These are phyloP conservation scores for Neostethus bicornis DNA, from an alignment of 2,797 vertebrate genomes.

Conservation along the genomic window DNA sequence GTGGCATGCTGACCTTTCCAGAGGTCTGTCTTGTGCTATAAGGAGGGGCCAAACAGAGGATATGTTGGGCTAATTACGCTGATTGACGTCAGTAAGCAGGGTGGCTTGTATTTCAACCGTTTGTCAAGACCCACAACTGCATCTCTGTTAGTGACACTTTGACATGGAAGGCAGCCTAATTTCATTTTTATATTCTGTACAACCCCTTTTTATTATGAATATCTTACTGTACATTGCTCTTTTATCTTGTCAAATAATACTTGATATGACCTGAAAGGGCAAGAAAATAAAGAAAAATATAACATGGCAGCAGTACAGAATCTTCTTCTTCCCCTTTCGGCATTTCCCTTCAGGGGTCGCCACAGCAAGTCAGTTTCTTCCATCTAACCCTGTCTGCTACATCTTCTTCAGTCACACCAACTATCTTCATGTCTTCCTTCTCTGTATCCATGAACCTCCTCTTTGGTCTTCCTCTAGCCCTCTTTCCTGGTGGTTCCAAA, in stretches of 20 bases:
- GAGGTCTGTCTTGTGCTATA: slow-evolving; percentile 71
- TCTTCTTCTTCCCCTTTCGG: too few species aligned
- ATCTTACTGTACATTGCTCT: not conserved
- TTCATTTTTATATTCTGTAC: slow-evolving; percentile 25
- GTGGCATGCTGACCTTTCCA: slow-evolving; percentile 83
- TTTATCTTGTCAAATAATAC: slow-evolving; percentile 20
- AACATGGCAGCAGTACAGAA: not conserved
- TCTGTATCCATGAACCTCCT: too few species aligned
- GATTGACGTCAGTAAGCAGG: slow-evolving; percentile 75
- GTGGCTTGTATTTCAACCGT: slow-evolving; percentile 73
- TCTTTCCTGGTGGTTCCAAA: too few species aligned
- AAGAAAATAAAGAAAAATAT: not conserved
- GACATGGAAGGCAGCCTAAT: slow-evolving; percentile 31
- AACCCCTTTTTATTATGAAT: slow-evolving; percentile 12
- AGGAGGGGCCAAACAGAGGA: slow-evolving; percentile 66
- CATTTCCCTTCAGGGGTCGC: too few species aligned
- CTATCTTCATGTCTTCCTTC: too few species aligned
- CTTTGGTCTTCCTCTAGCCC: too few species aligned
- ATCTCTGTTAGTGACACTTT: slow-evolving; percentile 42
- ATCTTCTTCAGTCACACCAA: too few species aligned
- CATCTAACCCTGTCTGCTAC: too few species aligned
- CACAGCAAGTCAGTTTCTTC: too few species aligned
- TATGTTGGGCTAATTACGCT: slow-evolving; percentile 72
- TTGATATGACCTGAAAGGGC: not conserved
- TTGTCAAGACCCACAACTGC: slow-evolving; percentile 57